Evolutionary conservation across 1,140 invertebrate genomes (phyloP).

Genomic region (Campoletis sonorensis): DNA sequence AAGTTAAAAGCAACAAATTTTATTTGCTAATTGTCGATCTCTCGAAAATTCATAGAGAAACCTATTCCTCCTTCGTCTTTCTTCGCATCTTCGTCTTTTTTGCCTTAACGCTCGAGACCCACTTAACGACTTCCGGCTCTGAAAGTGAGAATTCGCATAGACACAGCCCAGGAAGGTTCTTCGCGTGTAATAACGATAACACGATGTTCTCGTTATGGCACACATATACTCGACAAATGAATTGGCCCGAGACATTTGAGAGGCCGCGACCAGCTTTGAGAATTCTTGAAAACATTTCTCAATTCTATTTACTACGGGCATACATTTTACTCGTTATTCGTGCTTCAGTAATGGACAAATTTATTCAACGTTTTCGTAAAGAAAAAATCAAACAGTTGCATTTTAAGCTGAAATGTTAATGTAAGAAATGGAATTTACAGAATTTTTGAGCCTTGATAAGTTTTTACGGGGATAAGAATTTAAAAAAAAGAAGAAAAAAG

Average conservation of each 20-base stretch:
- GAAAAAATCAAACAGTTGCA: too few species aligned
- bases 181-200: constrained; percentile 29
- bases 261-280: not conserved
- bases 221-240: constrained; percentile 35
- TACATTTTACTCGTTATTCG: not conserved
- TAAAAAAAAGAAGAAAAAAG: too few species aligned
- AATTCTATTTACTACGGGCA: not conserved
- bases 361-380: too few species aligned
- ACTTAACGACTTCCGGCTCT: constrained; percentile 38
- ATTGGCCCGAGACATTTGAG: constrained; percentile 5
- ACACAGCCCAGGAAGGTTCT: not conserved
- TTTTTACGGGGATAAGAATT: too few species aligned
- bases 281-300: constrained; percentile 12
- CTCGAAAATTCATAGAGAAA: constrained; percentile 18
- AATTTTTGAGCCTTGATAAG: too few species aligned
- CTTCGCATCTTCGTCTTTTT: constrained; percentile 10
- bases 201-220: constrained; percentile 25
- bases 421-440: too few species aligned
- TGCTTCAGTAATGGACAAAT: too few species aligned
- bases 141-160: constrained; percentile 13
- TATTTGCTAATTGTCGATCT: not conserved
- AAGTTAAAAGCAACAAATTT: not conserved
- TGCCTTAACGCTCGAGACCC: not conserved
- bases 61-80: constrained; percentile 25
- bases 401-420: too few species aligned